Conservation (phyloP, 2,888 invertebrate species). For the Osedax fenrisi region DNA sequence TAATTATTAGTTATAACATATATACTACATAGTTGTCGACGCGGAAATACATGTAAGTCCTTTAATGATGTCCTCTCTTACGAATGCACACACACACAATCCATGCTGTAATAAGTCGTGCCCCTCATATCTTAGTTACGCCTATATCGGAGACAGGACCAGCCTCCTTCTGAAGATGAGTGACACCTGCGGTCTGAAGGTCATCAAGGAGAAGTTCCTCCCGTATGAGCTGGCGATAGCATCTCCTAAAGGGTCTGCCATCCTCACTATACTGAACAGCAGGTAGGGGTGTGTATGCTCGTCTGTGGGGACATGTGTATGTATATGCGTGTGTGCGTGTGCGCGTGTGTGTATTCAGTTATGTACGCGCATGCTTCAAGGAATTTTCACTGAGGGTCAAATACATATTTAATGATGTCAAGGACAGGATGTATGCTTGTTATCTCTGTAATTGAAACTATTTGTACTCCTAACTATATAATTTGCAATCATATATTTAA, state of each 20-base stretch:
- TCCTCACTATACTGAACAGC: no score
- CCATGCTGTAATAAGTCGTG: neutral
- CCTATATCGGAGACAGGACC: constrained; percentile 26
- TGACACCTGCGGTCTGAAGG: constrained; percentile 20
- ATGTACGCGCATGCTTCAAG: no score
- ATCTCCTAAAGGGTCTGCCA: constrained; percentile 25
- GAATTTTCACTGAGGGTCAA: no score
- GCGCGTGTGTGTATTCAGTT: no score
- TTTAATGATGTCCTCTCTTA: neutral
- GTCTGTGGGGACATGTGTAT: neutral
- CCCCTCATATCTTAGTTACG: constrained; percentile 16
- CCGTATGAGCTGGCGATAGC: constrained; percentile 25
- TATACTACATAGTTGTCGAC: no score
- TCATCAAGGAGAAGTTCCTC: constrained; percentile 30
- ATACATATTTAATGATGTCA: no score
- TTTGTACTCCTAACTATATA: no score
- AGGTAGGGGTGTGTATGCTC: neutral
- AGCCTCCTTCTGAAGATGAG: constrained; percentile 19
- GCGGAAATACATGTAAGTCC: neutral
- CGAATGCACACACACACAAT: neutral
- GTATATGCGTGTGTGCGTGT: neutral
- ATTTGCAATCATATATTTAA: no score
- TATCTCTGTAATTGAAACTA: no score
- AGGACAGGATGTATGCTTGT: no score
- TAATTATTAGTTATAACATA: no score